Evolutionary conservation across 2,797 vertebrate species (phyloP).

Genomic region (Enteromius treurensis): DNA sequence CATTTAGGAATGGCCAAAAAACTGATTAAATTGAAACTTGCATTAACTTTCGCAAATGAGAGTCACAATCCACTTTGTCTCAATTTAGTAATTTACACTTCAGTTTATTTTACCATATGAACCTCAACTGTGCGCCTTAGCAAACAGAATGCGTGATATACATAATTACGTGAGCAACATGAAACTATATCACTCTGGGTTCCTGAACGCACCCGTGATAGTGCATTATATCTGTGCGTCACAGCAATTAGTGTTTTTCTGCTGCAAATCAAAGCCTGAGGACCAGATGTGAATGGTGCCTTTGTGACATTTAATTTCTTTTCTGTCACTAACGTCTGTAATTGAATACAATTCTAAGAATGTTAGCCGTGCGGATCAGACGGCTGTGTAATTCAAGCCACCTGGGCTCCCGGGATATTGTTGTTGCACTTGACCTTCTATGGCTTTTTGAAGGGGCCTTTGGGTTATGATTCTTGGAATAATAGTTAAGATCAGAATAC

Average conservation of each 20-base stretch:
- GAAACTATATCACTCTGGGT: conserved; percentile 34
- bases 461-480: conserved; percentile 63
- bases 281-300: conserved; percentile 20
- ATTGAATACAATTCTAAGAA: conserved; percentile 62
- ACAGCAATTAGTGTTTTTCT: conserved; percentile 33
- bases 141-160: conserved; percentile 50
- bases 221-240: conserved; percentile 51
- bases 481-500: conserved; percentile 56
- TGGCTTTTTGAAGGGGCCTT: conserved; percentile 58
- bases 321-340: conserved; percentile 66
- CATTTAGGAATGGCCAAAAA: neutral
- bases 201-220: conserved; percentile 48
- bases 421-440: conserved; percentile 31
- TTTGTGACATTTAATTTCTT: conserved; percentile 48
- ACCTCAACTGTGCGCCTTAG: conserved; percentile 53
- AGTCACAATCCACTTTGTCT: conserved; percentile 49
- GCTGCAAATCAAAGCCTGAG: conserved; percentile 49
- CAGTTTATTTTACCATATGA: conserved; percentile 54
- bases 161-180: conserved; percentile 53
- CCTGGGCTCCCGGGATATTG: conserved; percentile 60
- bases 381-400: conserved; percentile 55
- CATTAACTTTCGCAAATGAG: conserved; percentile 60
- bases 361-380: conserved; percentile 56
- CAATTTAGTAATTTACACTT: conserved; percentile 65
- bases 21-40: conserved; percentile 15